Evolutionary conservation across 2,113 vertebrate species (phyloP), one percentile per base, ranked within the genome.

Genomic region (Aramus guarauna): DNA sequence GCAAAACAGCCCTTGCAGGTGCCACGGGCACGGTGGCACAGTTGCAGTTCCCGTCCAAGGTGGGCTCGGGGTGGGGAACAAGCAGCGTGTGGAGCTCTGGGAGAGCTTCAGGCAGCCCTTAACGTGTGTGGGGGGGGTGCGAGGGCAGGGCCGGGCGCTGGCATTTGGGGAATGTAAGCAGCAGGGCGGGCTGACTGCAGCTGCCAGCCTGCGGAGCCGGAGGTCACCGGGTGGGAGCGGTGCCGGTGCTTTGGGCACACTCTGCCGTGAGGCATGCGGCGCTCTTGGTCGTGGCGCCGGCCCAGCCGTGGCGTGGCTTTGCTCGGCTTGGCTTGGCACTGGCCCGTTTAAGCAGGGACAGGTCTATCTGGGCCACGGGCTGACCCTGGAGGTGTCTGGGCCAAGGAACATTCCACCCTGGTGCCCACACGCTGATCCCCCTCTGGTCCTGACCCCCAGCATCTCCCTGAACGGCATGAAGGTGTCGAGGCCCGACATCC

Each of bases 381-480:
- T 94, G 66, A 64, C 30, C 41, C 27, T 1, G 5, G 45, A 76
- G 41, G 71, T 60, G 24, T 90, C 36, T 37, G 63, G 68, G 47
- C 29, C 11, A 8, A 27, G 72, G 39, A 37, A 32, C 29, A 21
- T 75, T 47, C 34, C 48, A 69, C 19, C 22, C 64, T 75, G 21
- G 47, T 59, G 56, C 45, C 21, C 1, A 0, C 34, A 63, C 6
- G 1, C 69, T 81, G 74, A 85, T 73, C 17, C 19, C 14, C 9
- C 18, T n/a, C 56, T 85, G 77, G 79, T 78, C 15, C 66, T 1
- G 69, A 83, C 78, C 91, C 85, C n/a, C 95, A 99, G 99, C 98
- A 99, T 99, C 98, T 99, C 99, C 58, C 98, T 99, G 95, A 99
- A 99, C 10, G 99, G 99, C 92, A 99, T 99, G 99, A 99, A 99